phyloP scores from a whole-genome alignment of 2,888 invertebrate genomes.

The Digitonthophagus gazella region DNA sequence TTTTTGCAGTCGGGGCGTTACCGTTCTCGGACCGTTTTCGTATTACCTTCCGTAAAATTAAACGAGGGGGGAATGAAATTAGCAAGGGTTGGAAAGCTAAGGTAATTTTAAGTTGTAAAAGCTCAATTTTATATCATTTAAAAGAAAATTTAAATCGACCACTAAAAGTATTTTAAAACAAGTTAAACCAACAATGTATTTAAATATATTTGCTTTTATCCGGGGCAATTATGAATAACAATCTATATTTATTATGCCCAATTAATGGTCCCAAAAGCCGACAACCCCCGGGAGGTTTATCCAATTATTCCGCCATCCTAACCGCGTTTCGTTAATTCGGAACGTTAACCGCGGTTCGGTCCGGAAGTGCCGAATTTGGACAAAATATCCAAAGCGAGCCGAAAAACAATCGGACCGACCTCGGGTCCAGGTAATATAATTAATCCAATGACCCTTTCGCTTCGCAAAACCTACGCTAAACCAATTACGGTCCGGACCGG shows the following conservation, averaged over 20 bases:
- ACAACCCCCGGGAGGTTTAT: not conserved
- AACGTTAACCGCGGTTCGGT: not conserved
- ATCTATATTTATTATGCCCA: too few species aligned
- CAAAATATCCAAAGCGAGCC: not conserved
- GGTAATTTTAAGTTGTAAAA: not conserved
- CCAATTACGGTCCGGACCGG: not conserved
- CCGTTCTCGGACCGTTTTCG: not conserved
- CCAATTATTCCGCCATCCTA: not conserved
- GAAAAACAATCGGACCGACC: not conserved
- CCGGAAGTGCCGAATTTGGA: not conserved
- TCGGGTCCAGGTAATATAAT: not conserved
- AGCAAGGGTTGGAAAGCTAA: not conserved
- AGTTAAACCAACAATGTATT: too few species aligned
- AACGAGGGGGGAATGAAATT: not conserved
- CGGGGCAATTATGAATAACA: too few species aligned
- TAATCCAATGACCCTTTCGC: not conserved
- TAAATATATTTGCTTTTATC: too few species aligned
- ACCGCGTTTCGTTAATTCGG: not conserved
- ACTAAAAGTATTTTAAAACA: too few species aligned
- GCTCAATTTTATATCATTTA: not conserved
- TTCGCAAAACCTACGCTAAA: not conserved
- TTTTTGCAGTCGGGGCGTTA: too few species aligned
- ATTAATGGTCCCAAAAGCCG: not conserved
- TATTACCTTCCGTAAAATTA: not conserved
- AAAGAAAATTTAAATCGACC: too few species aligned